These are phyloP conservation scores for Canis aureus DNA, from an alignment of 2,113 vertebrate genomes.

Conservation along the genomic window DNA sequence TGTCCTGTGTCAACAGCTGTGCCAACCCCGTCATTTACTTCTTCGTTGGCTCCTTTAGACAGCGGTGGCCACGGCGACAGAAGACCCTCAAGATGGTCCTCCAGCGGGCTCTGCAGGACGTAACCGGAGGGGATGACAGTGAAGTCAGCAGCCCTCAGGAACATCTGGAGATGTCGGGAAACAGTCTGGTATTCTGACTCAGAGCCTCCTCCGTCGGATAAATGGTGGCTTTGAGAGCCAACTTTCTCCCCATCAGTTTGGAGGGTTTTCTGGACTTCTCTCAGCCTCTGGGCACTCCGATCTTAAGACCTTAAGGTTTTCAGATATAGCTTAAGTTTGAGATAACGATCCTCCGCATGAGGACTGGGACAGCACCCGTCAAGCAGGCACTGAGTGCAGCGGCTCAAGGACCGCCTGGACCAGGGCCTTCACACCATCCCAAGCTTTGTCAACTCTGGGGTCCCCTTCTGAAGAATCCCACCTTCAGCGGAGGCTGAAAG, in stretches of 20 bases:
- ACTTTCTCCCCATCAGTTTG: neutral
- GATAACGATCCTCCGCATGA: neutral
- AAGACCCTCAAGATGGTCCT: neutral
- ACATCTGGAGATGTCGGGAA: accelerated
- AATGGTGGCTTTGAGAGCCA: neutral
- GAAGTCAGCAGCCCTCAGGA: neutral
- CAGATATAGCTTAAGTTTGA: neutral
- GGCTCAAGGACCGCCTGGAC: too few relatives aligned
- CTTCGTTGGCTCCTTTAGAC: slow-evolving; percentile 26
- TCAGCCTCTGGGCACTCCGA: neutral
- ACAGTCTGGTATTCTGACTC: neutral
- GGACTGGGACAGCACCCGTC: neutral
- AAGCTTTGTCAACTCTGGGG: neutral
- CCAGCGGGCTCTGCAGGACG: neutral
- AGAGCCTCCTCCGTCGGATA: neutral
- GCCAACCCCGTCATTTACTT: slow-evolving; percentile 34
- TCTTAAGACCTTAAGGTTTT: neutral
- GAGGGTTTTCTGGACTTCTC: neutral
- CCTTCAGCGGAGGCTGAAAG: neutral
- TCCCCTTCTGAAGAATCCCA: neutral
- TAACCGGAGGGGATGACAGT: neutral
- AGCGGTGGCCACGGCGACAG: accelerated
- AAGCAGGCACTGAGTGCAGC: neutral
- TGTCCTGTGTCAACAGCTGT: slow-evolving; percentile 35
- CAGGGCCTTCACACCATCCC: too few relatives aligned